These are phyloP conservation scores for Eidolon helvum DNA, from an alignment of 2,113 vertebrate genomes.

Conservation along the genomic window DNA sequence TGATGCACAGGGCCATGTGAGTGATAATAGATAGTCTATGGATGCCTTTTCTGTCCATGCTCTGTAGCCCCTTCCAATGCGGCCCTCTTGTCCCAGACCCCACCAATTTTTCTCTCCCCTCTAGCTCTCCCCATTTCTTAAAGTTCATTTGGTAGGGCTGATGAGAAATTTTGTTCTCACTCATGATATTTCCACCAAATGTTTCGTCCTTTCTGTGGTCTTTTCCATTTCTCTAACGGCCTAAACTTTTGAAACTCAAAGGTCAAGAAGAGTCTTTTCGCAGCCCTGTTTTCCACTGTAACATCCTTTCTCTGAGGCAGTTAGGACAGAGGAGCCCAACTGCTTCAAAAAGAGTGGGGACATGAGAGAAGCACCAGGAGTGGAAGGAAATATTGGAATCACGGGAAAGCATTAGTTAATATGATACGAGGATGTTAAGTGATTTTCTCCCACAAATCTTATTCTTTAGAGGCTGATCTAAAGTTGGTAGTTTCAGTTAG, in stretches of 20 bases:
- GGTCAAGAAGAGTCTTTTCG: conserved; percentile 33
- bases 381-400: neutral
- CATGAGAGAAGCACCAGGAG: neutral
- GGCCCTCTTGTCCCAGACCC: neutral
- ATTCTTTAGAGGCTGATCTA: neutral
- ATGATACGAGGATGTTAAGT: neutral
- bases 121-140: neutral
- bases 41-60: no score
- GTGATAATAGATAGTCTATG: neutral
- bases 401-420: neutral
- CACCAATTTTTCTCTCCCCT: neutral
- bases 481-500: neutral
- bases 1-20: neutral
- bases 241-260: conserved; percentile 35
- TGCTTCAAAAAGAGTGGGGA: neutral
- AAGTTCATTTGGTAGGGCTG: neutral
- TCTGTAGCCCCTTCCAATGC: neutral
- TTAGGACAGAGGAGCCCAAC: neutral
- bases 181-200: conserved; percentile 1
- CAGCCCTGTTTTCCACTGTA: neutral
- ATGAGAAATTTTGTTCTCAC: neutral
- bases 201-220: conserved; percentile 34
- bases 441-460: neutral
- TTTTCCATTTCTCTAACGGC: conserved; percentile 41
- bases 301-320: conserved; percentile 31